Base-by-base conservation (phyloP, 2,888 invertebrate species). In the Zootermopsis nevadensis region DNA sequence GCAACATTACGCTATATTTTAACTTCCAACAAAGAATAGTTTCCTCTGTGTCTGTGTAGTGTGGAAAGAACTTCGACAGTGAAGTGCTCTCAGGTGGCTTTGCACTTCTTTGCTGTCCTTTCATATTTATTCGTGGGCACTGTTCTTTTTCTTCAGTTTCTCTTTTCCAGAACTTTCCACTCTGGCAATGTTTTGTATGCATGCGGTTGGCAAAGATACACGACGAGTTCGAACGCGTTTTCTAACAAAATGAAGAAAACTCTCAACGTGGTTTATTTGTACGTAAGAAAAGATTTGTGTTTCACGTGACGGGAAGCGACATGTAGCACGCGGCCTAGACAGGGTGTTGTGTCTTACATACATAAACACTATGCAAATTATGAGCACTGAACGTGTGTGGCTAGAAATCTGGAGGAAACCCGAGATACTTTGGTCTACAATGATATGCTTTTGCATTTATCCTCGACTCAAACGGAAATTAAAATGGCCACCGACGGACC, bases 51-150 rank as follows among this genome's bases (percentile, higher is more conserved):
- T 66, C 27, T 66, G 27, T 30, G 10, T 31, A 31, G 10, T 33
- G 69, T 69, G 30, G 6, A 66, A 69, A 31, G 33, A 31, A 33
- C 31, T 33, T 69, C 69, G 69, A 69, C 69, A 33, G 33, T 38
- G 38, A 74, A 74, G 38, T 38, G 74, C 38, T 74, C 74, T 74
- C 74, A 38, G 74, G 74, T 74, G 74, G 74, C 74, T 69, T 30
- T 8, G 19, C 74, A 4, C 35, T 74, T 74, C n/a, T 38, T n/a
- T n/a, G 19, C 33, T 2, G 35, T n/a, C 31, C 30, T 77, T 77
- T 53, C 53, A 53, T 53, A 53, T 53, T 27, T 77, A 15, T 77
- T 77, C 53, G 19, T 38, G 19, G 19, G 33, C n/a, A 76, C 22
- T 76, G 7, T 10, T 30, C 76, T 24, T 38, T 12, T n/a, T 22